Evolutionary conservation across 1,140 invertebrate species (phyloP).

Genomic region (Elysia chlorotica): DNA sequence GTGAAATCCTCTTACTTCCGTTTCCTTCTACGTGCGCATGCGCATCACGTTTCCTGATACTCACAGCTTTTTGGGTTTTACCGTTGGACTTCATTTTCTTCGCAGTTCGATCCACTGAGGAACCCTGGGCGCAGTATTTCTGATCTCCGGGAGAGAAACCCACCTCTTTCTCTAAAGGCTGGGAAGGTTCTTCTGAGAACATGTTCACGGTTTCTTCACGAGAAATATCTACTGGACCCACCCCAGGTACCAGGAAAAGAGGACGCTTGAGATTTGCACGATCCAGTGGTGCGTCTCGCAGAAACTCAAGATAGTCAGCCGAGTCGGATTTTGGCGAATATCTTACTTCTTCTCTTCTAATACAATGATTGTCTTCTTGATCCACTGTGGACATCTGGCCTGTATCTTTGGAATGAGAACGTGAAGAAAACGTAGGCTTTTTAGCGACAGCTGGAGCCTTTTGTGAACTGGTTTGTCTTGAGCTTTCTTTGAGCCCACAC

Average conservation of each 20-base stretch:
- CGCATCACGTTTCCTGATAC: neutral
- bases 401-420: too few species aligned
- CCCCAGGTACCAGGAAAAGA: slow-evolving; percentile 6
- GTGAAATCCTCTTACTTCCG: neutral
- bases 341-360: too few species aligned
- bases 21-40: neutral
- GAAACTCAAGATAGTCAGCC: slow-evolving; percentile 19
- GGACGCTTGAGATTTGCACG: slow-evolving; percentile 6
- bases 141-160: neutral
- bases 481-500: neutral
- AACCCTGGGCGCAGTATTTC: too few species aligned
- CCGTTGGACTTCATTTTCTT: neutral
- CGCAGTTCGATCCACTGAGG: neutral
- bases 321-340: too few species aligned
- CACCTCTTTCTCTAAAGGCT: neutral
- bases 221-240: slow-evolving; percentile 13
- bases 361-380: too few species aligned
- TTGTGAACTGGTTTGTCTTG: too few species aligned
- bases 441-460: too few species aligned
- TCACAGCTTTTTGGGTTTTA: neutral
- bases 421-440: too few species aligned
- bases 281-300: slow-evolving; percentile 5
- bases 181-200: neutral
- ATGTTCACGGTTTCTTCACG: slow-evolving; percentile 1
- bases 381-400: too few species aligned